Conservation (phyloP, 1,140 invertebrate species). For the Drosophila arizonae region DNA sequence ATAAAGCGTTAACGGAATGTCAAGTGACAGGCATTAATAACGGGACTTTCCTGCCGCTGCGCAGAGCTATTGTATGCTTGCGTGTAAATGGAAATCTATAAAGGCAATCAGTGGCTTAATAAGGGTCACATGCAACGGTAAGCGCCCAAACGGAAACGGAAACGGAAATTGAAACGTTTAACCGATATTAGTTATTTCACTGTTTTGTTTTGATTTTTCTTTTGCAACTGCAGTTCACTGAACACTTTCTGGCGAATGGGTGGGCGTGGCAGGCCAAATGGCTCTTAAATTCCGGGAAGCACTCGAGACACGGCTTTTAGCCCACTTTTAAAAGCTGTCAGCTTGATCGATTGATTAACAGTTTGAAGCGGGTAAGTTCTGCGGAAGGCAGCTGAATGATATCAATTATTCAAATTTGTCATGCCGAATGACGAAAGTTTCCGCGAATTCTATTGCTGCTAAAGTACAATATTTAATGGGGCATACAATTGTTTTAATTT, state of each 20-base stretch:
- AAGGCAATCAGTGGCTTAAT: constrained; percentile 40
- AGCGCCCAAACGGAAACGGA: constrained; percentile 27
- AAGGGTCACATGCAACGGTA: constrained; percentile 33
- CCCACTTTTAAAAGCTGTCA: constrained; percentile 48
- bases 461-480: too few species aligned
- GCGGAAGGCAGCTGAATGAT: too few species aligned
- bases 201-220: neutral
- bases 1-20: constrained; percentile 30
- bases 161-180: constrained; percentile 33
- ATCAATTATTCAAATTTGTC: constrained; percentile 7
- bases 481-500: too few species aligned
- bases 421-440: too few species aligned
- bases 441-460: too few species aligned
- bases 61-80: neutral
- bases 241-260: neutral
- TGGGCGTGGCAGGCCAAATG: neutral
- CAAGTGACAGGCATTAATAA: constrained; percentile 23
- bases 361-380: neutral
- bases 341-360: constrained; percentile 57
- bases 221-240: neutral
- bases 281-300: constrained; percentile 17
- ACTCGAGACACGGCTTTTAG: constrained; percentile 39
- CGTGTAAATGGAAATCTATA: constrained; percentile 30
- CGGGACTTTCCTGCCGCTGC: neutral
- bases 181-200: constrained; percentile 14